These are phyloP conservation scores for Pempheris klunzingeri DNA, from an alignment of 2,797 vertebrate genomes.

Conservation along the genomic window DNA sequence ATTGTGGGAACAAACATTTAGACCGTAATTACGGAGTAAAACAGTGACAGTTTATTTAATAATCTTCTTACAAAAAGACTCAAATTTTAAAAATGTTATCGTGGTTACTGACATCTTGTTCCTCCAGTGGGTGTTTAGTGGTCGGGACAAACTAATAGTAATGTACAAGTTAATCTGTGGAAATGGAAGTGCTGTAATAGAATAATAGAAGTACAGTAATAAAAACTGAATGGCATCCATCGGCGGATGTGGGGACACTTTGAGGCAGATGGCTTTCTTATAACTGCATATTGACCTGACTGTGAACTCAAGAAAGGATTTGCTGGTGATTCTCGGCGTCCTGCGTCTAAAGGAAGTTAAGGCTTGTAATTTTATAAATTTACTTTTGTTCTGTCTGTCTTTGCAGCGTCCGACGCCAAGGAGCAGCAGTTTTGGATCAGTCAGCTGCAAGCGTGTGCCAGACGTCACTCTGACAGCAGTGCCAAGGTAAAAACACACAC, in stretches of 20 bases:
- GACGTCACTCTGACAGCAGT: slow-evolving; percentile 92
- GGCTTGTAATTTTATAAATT: slow-evolving; percentile 10
- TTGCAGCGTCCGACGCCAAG: slow-evolving; percentile 91
- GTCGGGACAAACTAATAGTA: neutral
- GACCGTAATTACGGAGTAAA: neutral
- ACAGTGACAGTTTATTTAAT: neutral
- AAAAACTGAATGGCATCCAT: neutral
- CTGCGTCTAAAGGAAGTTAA: neutral
- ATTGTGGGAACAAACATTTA: neutral
- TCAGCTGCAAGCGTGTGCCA: slow-evolving; percentile 95
- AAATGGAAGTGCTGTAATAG: neutral
- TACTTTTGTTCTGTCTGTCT: slow-evolving; percentile 27
- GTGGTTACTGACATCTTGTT: neutral
- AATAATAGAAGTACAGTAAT: neutral
- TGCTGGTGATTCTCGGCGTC: neutral
- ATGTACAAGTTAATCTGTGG: neutral
- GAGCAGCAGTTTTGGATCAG: slow-evolving; percentile 97
- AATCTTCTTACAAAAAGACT: neutral
- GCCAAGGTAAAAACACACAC: slow-evolving; percentile 87
- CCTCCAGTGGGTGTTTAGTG: neutral
- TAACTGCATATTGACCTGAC: slow-evolving; percentile 16
- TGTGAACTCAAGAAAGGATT: slow-evolving; percentile 24
- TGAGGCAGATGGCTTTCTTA: slow-evolving; percentile 11
- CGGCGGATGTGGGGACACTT: slow-evolving; percentile 16
- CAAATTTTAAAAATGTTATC: neutral